phyloP scores from a whole-genome alignment of 1,140 invertebrate genomes.

The Calephelis virginiensis region DNA sequence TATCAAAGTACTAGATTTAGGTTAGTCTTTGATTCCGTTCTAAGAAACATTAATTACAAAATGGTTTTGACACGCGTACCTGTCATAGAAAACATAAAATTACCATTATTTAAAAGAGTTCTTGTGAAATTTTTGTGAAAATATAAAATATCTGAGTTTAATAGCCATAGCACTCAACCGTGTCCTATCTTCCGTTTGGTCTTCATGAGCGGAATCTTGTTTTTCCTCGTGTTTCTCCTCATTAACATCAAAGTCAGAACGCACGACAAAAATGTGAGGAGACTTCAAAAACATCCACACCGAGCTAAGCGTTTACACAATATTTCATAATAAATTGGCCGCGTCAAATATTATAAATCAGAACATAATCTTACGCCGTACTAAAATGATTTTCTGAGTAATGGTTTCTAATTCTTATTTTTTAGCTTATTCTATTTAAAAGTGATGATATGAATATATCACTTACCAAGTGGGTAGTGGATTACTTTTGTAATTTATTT shows the following conservation, averaged over 20 bases:
- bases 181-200: neutral
- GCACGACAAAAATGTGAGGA: neutral
- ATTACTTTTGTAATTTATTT: conserved; percentile 12
- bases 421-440: conserved; percentile 7
- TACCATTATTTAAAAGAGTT: no score
- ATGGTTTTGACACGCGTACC: no score
- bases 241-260: conserved; percentile 2
- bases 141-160: no score
- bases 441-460: conserved; percentile 3
- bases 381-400: conserved; percentile 14
- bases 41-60: no score
- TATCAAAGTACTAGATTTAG: no score
- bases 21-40: no score
- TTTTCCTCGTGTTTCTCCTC: neutral
- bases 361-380: conserved; percentile 2
- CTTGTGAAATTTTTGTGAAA: no score
- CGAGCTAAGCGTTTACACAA: conserved; percentile 6
- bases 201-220: neutral
- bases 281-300: conserved; percentile 5
- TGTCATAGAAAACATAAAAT: no score
- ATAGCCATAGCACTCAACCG: neutral
- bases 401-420: conserved; percentile 11
- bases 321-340: conserved; percentile 13
- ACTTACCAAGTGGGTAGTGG: neutral
- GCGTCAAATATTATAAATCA: conserved; percentile 18